Evolutionary conservation across 2,113 vertebrate genomes (phyloP).

Genomic region (Percina caprodes): DNA sequence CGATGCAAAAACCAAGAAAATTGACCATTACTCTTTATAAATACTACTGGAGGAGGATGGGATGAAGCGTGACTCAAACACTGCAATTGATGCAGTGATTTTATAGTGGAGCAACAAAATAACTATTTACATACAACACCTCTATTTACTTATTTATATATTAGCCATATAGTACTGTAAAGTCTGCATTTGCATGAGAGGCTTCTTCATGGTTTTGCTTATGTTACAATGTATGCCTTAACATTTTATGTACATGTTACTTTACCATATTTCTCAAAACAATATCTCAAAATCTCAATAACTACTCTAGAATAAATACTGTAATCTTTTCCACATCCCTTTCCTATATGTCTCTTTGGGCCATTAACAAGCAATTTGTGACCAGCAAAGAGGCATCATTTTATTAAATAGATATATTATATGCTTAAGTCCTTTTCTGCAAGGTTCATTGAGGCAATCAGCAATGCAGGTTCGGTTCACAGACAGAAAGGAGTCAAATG

Average conservation of each 20-base stretch:
- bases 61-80: constrained; percentile 27
- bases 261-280: constrained; percentile 28
- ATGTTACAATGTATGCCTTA: constrained; percentile 67
- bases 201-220: constrained; percentile 54
- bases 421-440: constrained; percentile 25
- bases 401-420: constrained; percentile 24
- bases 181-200: constrained; percentile 49
- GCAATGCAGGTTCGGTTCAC: constrained; percentile 65
- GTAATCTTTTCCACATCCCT: constrained; percentile 51
- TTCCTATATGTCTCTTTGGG: constrained; percentile 17
- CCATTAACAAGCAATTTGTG: constrained; percentile 40
- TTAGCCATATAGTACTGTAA: constrained; percentile 57
- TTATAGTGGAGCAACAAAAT: constrained; percentile 50
- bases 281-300: constrained; percentile 61
- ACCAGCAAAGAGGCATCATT: constrained; percentile 5
- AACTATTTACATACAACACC: constrained; percentile 72
- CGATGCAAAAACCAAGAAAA: constrained; percentile 3
- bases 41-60: constrained; percentile 3
- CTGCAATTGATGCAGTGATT: constrained; percentile 41
- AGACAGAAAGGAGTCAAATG: constrained; percentile 49
- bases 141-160: constrained; percentile 51
- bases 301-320: constrained; percentile 73
- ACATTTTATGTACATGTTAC: constrained; percentile 66
- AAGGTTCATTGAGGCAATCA: constrained; percentile 43
- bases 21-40: not conserved